Percentiles rank a stretch among this genome's conserved stretches.
Evolutionary conservation across 2,888 invertebrate genomes (phyloP).

Genomic region (Cremastinae sp.): DNA sequence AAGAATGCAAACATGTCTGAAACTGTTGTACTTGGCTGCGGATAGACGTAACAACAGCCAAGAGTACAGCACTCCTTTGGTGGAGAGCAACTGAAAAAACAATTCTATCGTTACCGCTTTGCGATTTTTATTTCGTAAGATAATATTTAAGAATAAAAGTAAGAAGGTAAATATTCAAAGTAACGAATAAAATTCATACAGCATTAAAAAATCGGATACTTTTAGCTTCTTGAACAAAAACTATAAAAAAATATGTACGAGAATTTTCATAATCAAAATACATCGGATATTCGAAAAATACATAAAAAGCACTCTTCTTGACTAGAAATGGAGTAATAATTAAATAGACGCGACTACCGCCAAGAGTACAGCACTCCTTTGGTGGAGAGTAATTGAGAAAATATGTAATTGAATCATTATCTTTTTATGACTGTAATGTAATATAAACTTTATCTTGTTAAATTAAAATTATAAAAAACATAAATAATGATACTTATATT

Average conservation of each 20-base stretch:
- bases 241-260: conserved; percentile 35
- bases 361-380: conserved; percentile 88
- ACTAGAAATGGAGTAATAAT: too few species aligned
- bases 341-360: conserved; percentile 85
- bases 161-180: conserved; percentile 16
- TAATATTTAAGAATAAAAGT: too few species aligned
- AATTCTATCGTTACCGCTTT: too few species aligned
- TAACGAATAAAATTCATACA: neutral
- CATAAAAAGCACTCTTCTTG: too few species aligned
- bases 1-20: conserved; percentile 83
- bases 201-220: conserved; percentile 4
- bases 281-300: too few species aligned
- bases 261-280: neutral
- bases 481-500: too few species aligned
- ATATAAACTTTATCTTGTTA: too few species aligned
- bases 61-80: conserved; percentile 88
- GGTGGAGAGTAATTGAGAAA: conserved; percentile 84
- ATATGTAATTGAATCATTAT: too few species aligned
- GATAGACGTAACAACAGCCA: conserved; percentile 85
- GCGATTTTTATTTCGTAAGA: too few species aligned
- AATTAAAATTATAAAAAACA: too few species aligned
- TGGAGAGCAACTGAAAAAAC: conserved; percentile 83
- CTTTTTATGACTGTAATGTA: too few species aligned
- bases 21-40: conserved; percentile 81
- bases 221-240: too few species aligned